These are phyloP conservation scores for Glaucomys volans DNA, from an alignment of 2,113 vertebrate genomes.

Conservation along the genomic window DNA sequence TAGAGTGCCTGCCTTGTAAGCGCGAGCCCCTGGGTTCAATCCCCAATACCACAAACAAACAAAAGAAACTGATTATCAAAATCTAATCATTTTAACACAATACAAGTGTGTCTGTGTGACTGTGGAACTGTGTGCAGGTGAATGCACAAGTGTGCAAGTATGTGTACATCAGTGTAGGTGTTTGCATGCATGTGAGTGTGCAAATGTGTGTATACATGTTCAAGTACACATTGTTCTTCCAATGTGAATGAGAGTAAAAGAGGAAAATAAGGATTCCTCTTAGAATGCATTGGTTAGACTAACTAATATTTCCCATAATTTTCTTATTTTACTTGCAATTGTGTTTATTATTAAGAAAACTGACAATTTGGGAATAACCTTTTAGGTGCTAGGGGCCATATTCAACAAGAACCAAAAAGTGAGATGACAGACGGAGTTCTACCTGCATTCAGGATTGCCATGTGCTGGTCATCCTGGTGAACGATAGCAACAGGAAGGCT, in stretches of 20 bases:
- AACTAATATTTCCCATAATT: neutral
- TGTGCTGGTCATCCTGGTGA: neutral
- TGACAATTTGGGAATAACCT: neutral
- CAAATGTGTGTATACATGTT: fast-evolving
- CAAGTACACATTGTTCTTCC: neutral
- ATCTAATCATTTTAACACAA: neutral
- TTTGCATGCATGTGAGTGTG: no score
- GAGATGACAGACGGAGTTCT: neutral
- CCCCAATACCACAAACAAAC: no score
- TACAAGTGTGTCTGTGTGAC: neutral
- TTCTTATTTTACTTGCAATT: neutral
- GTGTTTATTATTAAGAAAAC: conserved; percentile 2
- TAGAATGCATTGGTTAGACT: neutral
- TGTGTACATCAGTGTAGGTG: neutral
- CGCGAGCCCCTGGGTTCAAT: no score
- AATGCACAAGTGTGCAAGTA: neutral
- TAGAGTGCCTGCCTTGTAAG: no score
- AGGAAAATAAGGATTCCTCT: neutral
- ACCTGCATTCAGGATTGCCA: neutral
- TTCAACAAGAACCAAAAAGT: conserved; percentile 26
- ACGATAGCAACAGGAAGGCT: neutral
- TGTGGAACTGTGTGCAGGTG: neutral
- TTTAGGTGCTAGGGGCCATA: neutral
- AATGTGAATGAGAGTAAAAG: neutral
- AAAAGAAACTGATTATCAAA: conserved; percentile 2